Evolutionary conservation across 1,140 invertebrate species (phyloP).

Genomic region (Drosophila santomea): DNA sequence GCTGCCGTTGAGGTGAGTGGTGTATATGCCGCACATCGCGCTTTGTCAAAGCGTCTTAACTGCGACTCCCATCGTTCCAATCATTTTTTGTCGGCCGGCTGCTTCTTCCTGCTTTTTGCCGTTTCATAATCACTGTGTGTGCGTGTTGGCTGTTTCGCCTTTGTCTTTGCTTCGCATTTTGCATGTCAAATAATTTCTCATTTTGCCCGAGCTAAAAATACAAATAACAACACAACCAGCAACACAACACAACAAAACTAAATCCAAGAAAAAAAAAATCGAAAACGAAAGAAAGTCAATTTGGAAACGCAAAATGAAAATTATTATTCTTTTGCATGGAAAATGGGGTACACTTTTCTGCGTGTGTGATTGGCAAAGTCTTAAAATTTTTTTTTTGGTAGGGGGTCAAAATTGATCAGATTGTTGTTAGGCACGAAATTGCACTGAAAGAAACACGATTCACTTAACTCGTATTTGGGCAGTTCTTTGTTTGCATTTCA

Average conservation of each 20-base stretch:
- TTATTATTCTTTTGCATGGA: slow-evolving; percentile 57
- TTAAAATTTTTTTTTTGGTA: slow-evolving; percentile 3
- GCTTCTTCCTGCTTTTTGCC: slow-evolving; percentile 28
- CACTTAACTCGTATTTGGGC: too few relatives aligned
- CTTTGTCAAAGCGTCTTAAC: slow-evolving; percentile 13
- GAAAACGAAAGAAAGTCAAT: slow-evolving; percentile 44
- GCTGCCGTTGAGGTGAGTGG: background rate
- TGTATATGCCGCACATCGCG: slow-evolving; percentile 4
- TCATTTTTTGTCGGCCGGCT: slow-evolving; percentile 23
- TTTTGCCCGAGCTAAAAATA: slow-evolving; percentile 64
- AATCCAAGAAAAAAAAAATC: slow-evolving; percentile 11
- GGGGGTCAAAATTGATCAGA: slow-evolving; percentile 4
- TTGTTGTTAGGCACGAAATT: background rate
- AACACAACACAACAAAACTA: background rate
- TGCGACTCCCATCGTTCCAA: slow-evolving; percentile 32
- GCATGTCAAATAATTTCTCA: slow-evolving; percentile 66
- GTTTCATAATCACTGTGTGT: slow-evolving; percentile 66
- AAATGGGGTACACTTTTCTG: slow-evolving; percentile 48
- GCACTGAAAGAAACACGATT: background rate
- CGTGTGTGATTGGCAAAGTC: slow-evolving; percentile 5
- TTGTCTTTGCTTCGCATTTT: slow-evolving; percentile 58
- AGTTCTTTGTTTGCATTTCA: background rate
- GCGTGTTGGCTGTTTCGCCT: slow-evolving; percentile 39
- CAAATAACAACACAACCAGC: slow-evolving; percentile 25
- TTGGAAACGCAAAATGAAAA: slow-evolving; percentile 47